phyloP scores from a whole-genome alignment of 2,113 vertebrate genomes.

The Rhynchomys soricoides region DNA sequence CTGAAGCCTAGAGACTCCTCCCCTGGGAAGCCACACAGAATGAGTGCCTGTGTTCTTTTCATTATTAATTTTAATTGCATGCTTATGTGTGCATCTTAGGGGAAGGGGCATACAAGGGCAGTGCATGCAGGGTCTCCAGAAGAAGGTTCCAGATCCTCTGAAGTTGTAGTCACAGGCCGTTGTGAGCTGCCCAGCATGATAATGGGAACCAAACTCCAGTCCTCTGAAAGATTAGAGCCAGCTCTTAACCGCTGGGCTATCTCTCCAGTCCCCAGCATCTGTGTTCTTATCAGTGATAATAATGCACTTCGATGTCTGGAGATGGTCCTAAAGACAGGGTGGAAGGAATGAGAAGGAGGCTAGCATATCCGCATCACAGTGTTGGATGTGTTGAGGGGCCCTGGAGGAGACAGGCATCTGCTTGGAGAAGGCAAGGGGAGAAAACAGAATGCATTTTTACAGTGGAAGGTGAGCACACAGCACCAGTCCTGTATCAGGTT shows the following conservation, averaged over 20 bases:
- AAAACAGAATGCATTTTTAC: not conserved
- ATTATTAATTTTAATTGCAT: not conserved
- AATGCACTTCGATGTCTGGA: not conserved
- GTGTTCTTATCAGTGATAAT: not conserved
- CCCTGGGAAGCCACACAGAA: not conserved
- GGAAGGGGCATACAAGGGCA: rapidly evolving
- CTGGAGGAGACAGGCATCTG: not conserved
- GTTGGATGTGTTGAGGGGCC: rapidly evolving
- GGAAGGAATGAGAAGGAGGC: rapidly evolving
- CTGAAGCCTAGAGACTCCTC: not conserved
- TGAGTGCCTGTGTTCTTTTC: not conserved
- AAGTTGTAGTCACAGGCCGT: too few relatives aligned
- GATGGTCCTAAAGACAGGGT: too few relatives aligned
- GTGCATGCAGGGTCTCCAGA: not conserved
- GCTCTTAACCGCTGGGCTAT: not conserved
- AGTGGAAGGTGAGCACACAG: not conserved
- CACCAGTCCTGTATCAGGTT: rapidly evolving
- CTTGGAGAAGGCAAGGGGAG: not conserved
- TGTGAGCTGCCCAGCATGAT: not conserved
- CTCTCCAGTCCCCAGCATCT: not conserved
- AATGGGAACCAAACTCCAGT: not conserved
- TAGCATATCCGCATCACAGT: rapidly evolving
- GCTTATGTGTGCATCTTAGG: not conserved
- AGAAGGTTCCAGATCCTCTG: not conserved
- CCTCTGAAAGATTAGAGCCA: not conserved